Evolutionary conservation across 2,113 vertebrate species (phyloP).

Genomic region (Empidonax traillii): DNA sequence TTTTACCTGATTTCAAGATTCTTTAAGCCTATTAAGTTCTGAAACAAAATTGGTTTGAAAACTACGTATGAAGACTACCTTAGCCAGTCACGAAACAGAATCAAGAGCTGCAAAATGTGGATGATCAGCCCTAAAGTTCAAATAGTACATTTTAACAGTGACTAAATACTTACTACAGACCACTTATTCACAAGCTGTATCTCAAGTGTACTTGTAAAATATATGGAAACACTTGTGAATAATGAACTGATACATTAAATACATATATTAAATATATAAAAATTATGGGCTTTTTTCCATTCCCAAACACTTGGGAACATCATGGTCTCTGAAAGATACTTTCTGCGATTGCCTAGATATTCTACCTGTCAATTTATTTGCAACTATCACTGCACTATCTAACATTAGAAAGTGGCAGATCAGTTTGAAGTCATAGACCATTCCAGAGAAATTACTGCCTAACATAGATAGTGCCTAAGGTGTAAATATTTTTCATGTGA

Average conservation of each 20-base stretch:
- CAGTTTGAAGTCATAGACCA: neutral
- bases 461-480: neutral
- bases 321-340: neutral
- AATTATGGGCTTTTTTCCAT: neutral
- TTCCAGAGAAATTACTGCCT: neutral
- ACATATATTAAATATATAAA: slow-evolving; percentile 47
- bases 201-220: slow-evolving; percentile 62
- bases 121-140: slow-evolving; percentile 43
- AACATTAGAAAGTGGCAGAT: neutral
- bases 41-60: neutral
- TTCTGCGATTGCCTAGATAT: neutral
- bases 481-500: neutral
- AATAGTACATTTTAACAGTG: slow-evolving; percentile 33
- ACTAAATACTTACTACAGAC: slow-evolving; percentile 44
- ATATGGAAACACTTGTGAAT: slow-evolving; percentile 65
- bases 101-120: slow-evolving; percentile 15
- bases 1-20: neutral
- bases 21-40: neutral
- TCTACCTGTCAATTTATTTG: slow-evolving; percentile 7
- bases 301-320: slow-evolving; percentile 14
- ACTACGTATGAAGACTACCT: neutral
- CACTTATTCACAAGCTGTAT: slow-evolving; percentile 47
- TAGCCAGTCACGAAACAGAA: slow-evolving; percentile 21
- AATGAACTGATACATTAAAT: slow-evolving; percentile 54
- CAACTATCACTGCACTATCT: neutral